Percentiles rank a stretch among this genome's conserved stretches.
These are phyloP conservation scores for Salvelinus namaycush DNA, from an alignment of 2,113 vertebrate species.

Conservation along the genomic window DNA sequence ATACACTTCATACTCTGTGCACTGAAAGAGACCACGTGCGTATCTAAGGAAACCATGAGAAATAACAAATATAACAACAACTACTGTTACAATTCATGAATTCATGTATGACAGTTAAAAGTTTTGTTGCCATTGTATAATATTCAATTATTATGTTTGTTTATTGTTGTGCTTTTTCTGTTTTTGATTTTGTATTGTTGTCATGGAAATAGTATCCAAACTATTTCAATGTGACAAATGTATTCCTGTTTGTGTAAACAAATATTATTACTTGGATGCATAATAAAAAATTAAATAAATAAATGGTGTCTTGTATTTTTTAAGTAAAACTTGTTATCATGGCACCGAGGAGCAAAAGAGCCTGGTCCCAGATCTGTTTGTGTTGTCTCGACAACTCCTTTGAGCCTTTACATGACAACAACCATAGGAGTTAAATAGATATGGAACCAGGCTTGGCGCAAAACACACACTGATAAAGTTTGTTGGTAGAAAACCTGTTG, in stretches of 20 bases:
- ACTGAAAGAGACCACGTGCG: not conserved
- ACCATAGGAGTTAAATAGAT: too few species aligned
- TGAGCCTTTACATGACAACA: too few species aligned
- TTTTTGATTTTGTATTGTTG: not conserved
- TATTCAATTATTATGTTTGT: not conserved
- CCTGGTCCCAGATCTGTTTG: too few species aligned
- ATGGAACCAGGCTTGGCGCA: too few species aligned
- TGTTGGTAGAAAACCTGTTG: not conserved
- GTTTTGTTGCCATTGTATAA: not conserved
- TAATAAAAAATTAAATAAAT: not conserved
- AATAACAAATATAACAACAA: not conserved
- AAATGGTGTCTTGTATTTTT: not conserved
- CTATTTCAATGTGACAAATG: not conserved
- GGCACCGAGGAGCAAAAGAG: not conserved
- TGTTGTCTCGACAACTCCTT: too few species aligned
- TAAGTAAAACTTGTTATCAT: not conserved
- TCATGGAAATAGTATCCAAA: not conserved
- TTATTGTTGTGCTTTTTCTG: not conserved
- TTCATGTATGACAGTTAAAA: not conserved
- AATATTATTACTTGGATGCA: not conserved
- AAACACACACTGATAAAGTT: not conserved
- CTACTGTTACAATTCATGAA: not conserved
- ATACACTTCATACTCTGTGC: not conserved
- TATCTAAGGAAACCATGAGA: not conserved
- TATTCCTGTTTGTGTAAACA: constrained; percentile 5